phyloP scores from a whole-genome alignment of 2,888 invertebrate genomes.

The Calliphora vomitoria region DNA sequence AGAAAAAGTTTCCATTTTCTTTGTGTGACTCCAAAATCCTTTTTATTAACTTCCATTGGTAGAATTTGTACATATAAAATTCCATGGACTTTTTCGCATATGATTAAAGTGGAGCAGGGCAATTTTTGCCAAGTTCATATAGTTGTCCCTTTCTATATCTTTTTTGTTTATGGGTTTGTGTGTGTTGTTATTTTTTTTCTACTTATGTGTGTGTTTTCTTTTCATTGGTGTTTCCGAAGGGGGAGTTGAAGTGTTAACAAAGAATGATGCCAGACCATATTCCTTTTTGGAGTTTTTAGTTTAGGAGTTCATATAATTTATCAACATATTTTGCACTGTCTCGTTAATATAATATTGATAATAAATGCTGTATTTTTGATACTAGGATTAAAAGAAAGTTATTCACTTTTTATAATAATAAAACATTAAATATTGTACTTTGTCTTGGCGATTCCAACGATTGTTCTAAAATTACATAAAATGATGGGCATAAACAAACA shows the following conservation, averaged over 20 bases:
- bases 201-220: constrained; percentile 19
- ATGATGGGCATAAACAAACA: too few species aligned
- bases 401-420: too few species aligned
- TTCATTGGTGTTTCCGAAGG: constrained; percentile 15
- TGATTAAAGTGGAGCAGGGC: constrained; percentile 66
- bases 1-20: constrained; percentile 14
- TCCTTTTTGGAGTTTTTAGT: background rate
- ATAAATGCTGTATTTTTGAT: too few species aligned
- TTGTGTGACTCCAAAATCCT: constrained; percentile 5
- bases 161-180: constrained; percentile 18
- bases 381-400: too few species aligned
- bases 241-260: constrained; percentile 3
- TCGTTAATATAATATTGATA: too few species aligned
- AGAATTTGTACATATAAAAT: constrained; percentile 28
- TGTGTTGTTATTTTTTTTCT: constrained; percentile 34
- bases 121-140: constrained; percentile 20
- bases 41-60: constrained; percentile 35
- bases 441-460: too few species aligned
- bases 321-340: too few species aligned
- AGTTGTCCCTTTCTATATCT: constrained; percentile 59
- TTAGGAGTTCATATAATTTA: background rate
- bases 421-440: too few species aligned
- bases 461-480: too few species aligned
- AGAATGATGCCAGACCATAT: constrained; percentile 48
- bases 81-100: constrained; percentile 60